Evolutionary conservation across 2,888 invertebrate species (phyloP).

Genomic region (Amblyjoppa fuscipennis): DNA sequence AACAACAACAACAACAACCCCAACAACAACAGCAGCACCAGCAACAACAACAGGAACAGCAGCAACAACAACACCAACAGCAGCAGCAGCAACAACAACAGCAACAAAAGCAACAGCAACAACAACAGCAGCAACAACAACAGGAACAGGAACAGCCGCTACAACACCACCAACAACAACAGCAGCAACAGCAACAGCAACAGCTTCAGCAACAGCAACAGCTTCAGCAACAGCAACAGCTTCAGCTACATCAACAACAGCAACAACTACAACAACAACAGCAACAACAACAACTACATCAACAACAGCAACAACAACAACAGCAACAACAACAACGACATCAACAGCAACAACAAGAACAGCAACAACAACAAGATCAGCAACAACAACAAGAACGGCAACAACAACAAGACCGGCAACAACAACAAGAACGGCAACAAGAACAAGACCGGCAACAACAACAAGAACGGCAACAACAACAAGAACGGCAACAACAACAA

Average conservation of each 20-base stretch:
- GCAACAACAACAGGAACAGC: conserved; percentile 28
- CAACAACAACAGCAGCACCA: not conserved
- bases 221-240: conserved; percentile 58
- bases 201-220: too few species aligned
- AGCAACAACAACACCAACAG: not conserved
- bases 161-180: conserved; percentile 12
- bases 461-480: too few species aligned
- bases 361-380: conserved; percentile 23
- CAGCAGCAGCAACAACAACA: conserved; percentile 33
- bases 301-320: not conserved
- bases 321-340: conserved; percentile 2
- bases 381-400: not conserved
- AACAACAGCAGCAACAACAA: not conserved
- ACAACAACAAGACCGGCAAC: not conserved
- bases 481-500: too few species aligned
- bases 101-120: not conserved
- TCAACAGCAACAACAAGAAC: not conserved
- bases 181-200: not conserved
- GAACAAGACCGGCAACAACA: conserved; percentile 30
- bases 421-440: too few species aligned
- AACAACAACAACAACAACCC: not conserved
- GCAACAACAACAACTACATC: not conserved
- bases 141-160: not conserved
- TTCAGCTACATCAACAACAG: conserved; percentile 26
- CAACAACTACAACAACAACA: not conserved